Conservation (phyloP, 2,113 vertebrate species). For the Murina feae region DNA sequence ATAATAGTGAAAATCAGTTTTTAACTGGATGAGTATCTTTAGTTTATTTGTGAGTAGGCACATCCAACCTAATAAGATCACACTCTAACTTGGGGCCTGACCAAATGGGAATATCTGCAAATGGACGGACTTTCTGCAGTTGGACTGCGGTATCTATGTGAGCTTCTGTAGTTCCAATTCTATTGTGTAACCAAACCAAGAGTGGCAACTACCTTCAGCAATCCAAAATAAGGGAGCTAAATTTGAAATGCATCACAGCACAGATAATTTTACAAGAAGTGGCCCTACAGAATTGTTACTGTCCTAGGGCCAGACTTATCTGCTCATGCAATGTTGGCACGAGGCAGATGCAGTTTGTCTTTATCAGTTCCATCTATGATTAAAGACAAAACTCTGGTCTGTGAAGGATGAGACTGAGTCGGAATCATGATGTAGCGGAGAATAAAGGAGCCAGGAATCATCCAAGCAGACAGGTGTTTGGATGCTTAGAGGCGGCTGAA, state of each 20-base stretch:
- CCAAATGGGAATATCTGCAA: background rate
- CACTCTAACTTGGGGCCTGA: background rate
- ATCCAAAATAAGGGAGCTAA: background rate
- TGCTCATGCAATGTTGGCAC: constrained; percentile 22
- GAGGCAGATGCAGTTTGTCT: constrained; percentile 30
- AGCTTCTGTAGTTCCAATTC: constrained; percentile 13
- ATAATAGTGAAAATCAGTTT: background rate
- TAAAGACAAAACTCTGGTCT: constrained; percentile 41
- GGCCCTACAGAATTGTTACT: background rate
- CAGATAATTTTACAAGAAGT: background rate
- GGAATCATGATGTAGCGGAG: constrained; percentile 70
- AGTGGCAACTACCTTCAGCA: background rate
- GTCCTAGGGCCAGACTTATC: background rate
- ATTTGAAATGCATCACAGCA: background rate
- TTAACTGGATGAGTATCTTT: background rate
- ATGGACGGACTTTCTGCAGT: background rate
- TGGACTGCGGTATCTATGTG: background rate
- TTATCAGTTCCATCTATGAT: constrained; percentile 55
- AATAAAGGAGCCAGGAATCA: constrained; percentile 70
- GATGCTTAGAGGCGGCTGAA: constrained; percentile 77
- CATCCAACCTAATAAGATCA: background rate
- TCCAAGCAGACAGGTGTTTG: constrained; percentile 79
- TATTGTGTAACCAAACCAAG: background rate
- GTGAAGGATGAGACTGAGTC: constrained; percentile 51
- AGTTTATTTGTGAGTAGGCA: constrained; percentile 50